phyloP scores from a whole-genome alignment of 2,888 invertebrate genomes.

The Nudaria mundana region DNA sequence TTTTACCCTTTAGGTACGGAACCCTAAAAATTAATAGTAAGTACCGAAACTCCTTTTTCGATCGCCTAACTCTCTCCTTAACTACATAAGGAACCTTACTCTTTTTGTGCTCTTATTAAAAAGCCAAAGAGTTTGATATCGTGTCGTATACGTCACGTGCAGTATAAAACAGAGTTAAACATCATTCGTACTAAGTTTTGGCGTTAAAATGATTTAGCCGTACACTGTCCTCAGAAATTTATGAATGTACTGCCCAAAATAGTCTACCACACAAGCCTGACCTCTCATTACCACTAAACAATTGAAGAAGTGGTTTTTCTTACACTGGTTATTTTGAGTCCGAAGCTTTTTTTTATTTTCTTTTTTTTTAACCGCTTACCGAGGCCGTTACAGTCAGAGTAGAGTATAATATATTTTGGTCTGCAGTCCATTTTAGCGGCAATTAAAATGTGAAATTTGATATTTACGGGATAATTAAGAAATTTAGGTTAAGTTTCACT shows the following conservation, averaged over 20 bases:
- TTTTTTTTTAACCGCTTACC: slow-evolving; percentile 45
- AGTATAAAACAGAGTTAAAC: slow-evolving; percentile 32
- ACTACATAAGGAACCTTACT: no score
- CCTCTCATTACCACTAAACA: background rate
- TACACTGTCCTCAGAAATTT: slow-evolving; percentile 55
- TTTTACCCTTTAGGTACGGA: no score
- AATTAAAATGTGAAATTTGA: slow-evolving; percentile 52
- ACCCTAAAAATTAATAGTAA: no score
- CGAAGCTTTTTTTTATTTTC: slow-evolving; percentile 35
- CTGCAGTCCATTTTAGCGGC: slow-evolving; percentile 50
- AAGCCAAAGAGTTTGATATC: background rate
- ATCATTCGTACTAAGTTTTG: slow-evolving; percentile 60
- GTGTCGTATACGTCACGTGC: slow-evolving; percentile 13
- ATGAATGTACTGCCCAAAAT: slow-evolving; percentile 57
- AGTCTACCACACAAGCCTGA: slow-evolving; percentile 38
- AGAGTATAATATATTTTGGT: slow-evolving; percentile 48
- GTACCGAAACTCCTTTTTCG: no score
- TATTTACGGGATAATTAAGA: slow-evolving; percentile 36
- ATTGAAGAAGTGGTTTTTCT: slow-evolving; percentile 8
- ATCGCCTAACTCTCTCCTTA: no score
- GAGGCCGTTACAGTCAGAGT: slow-evolving; percentile 44
- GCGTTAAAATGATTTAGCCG: slow-evolving; percentile 73
- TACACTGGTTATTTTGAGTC: slow-evolving; percentile 5
- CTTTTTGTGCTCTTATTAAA: no score
- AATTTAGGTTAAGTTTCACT: background rate